Evolutionary conservation across 2,888 invertebrate species (phyloP).

Genomic region (Gerris lacustris): DNA sequence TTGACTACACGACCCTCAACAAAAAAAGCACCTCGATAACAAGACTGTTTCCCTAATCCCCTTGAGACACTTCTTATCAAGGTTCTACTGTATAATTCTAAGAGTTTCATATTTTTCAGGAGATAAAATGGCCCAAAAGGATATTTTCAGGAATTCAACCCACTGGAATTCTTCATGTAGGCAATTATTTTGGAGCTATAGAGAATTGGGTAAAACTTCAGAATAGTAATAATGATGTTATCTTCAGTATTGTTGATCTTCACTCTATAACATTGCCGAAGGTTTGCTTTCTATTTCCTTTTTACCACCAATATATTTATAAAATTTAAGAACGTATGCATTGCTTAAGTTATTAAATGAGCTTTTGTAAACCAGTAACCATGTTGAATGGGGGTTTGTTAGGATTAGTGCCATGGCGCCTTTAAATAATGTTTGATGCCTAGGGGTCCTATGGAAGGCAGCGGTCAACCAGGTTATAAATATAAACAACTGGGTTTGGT

Average conservation of each 20-base stretch:
- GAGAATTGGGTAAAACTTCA: slow-evolving; percentile 75
- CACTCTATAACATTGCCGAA: slow-evolving; percentile 82
- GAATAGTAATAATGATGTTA: slow-evolving; percentile 52
- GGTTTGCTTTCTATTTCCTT: slow-evolving; percentile 37
- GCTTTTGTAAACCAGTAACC: background rate
- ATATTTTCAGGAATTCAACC: slow-evolving; percentile 94
- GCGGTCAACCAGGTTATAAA: no score
- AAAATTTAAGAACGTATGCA: slow-evolving; percentile 9
- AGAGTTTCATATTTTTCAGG: no score
- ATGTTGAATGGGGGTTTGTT: slow-evolving; percentile 8
- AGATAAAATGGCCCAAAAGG: slow-evolving; percentile 32
- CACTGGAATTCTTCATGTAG: slow-evolving; percentile 84
- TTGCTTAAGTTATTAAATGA: slow-evolving; percentile 8
- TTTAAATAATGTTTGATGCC: no score
- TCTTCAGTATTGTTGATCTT: slow-evolving; percentile 79
- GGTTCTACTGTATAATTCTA: no score
- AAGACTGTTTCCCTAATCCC: no score
- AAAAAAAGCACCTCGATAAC: no score
- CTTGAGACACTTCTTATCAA: no score
- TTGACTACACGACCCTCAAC: no score
- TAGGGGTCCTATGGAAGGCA: no score
- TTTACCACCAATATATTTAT: slow-evolving; percentile 3
- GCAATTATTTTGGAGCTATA: slow-evolving; percentile 93
- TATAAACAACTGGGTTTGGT: no score
- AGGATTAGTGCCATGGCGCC: no score